These are phyloP conservation scores for Vireo altiloquus DNA, from an alignment of 2,113 vertebrate species.

Conservation along the genomic window DNA sequence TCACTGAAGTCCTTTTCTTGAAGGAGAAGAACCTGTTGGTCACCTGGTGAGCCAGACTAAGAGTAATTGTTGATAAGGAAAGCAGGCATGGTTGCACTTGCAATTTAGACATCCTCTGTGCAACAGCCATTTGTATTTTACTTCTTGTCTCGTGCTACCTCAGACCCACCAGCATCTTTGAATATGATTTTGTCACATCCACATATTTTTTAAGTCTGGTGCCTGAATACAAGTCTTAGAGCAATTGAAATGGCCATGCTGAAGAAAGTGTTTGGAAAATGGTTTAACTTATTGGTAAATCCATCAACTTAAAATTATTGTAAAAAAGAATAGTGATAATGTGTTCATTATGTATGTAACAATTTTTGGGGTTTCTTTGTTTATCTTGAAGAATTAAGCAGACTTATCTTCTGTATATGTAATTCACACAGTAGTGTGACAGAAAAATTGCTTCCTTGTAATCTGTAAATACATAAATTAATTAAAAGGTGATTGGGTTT, in stretches of 20 bases:
- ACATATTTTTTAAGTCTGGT: background rate
- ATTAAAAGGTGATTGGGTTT: background rate
- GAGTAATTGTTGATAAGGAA: background rate
- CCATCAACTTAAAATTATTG: background rate
- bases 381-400: background rate
- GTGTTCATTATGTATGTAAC: background rate
- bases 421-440: background rate
- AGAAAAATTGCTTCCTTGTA: background rate
- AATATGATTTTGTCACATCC: background rate
- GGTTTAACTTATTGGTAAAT: background rate
- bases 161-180: background rate
- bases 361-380: background rate
- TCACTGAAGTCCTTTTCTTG: slow-evolving; percentile 88
- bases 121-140: background rate
- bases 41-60: slow-evolving; percentile 78
- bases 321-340: background rate
- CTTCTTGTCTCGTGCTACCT: background rate
- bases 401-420: background rate
- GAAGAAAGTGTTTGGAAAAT: background rate
- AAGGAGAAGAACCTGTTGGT: slow-evolving; percentile 89
- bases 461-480: background rate
- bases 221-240: background rate
- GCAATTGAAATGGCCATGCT: background rate
- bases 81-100: background rate
- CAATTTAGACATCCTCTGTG: background rate